Evolutionary conservation across 2,888 invertebrate genomes (phyloP), one percentile per base, ranked within the genome.

Genomic region (Leptopilina drosophilae): DNA sequence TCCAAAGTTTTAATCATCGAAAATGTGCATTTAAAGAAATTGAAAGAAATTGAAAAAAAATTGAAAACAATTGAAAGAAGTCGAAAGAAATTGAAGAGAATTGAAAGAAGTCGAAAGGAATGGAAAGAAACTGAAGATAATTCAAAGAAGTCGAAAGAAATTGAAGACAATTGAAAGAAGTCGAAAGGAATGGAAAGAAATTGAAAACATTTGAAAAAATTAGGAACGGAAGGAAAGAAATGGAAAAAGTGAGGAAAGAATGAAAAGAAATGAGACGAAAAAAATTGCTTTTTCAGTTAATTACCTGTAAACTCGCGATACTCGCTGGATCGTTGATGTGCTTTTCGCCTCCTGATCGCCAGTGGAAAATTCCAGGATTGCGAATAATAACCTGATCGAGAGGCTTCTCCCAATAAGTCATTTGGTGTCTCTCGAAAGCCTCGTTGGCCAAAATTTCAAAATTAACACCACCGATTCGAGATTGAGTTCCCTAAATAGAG

Each of bases 311-410:
- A 87, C 95, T 95, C n/a, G 95, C 95, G 84, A 94, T 93, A 83
- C 93, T 93, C 85, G 95, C 93, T 0, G 99, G 99, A 90, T 99
- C 99, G 92, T 99, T 99, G 89, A 99, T 96, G 92, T 99, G 99
- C 85, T 97, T 97, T 93, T 99, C 99, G 3, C 99, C 99, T 15
- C 98, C 98, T 83, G 96, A 95, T 87, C 99, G 95, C 99, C 99
- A 99, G 92, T 99, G 98, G 92, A 97, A 99, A 88, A 95, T 95
- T 8, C 99, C 99, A 12, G 98, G 98, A 91, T 98, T 98, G 80
- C 97, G 94, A 62, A 97, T 93, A 40, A 96, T 94, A 5, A 95
- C 91, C 85, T 95, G 94, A 88, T 98, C 98, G 84, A 94, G 93
- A 64, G 94, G 93, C 46, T 94, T 92, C 0, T 94, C 93, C 77